Conservation (phyloP, 2,888 invertebrate genomes). For the Lissocephala sabroskyi region DNA sequence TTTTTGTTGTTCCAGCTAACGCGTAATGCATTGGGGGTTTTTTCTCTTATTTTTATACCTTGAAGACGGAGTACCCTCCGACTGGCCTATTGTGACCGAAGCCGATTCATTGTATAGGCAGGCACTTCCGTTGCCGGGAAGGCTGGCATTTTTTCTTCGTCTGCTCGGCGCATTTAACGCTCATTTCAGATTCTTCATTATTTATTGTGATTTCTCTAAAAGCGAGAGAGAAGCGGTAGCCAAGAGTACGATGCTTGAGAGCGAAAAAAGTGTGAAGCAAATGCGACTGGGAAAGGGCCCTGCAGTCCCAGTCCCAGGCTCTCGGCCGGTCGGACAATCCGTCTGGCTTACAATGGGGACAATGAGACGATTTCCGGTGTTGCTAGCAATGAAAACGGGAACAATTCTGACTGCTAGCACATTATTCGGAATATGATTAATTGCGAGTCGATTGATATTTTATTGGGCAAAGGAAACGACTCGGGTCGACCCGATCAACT, state of each 20-base stretch:
- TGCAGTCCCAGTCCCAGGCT: too few species aligned
- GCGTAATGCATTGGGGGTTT: not conserved
- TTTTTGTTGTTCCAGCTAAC: too few species aligned
- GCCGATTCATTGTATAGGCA: slow-evolving; percentile 16
- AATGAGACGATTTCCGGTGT: slow-evolving; percentile 52
- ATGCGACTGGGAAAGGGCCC: slow-evolving; percentile 29
- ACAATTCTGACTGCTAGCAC: slow-evolving; percentile 20
- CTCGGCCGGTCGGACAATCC: too few species aligned
- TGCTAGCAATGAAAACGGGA: slow-evolving; percentile 16
- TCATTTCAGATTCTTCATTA: slow-evolving; percentile 67
- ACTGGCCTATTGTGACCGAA: slow-evolving; percentile 36
- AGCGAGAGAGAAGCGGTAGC: slow-evolving; percentile 31
- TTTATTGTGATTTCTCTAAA: slow-evolving; percentile 63
- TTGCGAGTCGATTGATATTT: slow-evolving; percentile 70
- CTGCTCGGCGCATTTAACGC: slow-evolving; percentile 59
- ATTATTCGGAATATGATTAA: slow-evolving; percentile 67
- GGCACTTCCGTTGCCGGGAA: slow-evolving; percentile 56
- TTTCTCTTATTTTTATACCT: slow-evolving; percentile 56
- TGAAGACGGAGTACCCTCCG: slow-evolving; percentile 12
- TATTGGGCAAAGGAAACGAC: slow-evolving; percentile 47
- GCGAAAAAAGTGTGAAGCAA: slow-evolving; percentile 53
- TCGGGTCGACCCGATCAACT: slow-evolving; percentile 17
- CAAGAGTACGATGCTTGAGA: slow-evolving; percentile 23
- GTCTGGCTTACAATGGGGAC: slow-evolving; percentile 45
- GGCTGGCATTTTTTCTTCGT: slow-evolving; percentile 37